Conservation (phyloP, 2,113 vertebrate genomes). For the Dinomys branickii region DNA sequence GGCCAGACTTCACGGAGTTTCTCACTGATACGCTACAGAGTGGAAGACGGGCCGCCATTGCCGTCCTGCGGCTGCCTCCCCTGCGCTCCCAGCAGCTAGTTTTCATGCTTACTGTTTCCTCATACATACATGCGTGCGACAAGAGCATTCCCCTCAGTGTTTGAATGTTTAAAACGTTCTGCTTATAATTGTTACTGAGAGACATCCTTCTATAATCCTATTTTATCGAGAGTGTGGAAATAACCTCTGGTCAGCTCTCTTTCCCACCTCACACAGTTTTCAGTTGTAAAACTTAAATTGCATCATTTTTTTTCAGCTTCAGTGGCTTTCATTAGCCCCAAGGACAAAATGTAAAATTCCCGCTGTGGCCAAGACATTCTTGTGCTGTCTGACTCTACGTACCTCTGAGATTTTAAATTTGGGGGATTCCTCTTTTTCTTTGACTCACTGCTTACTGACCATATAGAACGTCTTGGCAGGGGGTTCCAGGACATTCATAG, state of each 20-base stretch:
- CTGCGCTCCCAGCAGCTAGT: background rate
- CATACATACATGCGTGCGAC: background rate
- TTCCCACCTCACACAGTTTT: background rate
- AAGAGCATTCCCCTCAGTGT: background rate
- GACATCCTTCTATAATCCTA: background rate
- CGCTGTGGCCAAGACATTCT: background rate
- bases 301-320: conserved; percentile 1
- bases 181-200: background rate
- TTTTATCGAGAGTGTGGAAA: background rate
- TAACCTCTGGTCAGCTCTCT: background rate
- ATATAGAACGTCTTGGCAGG: background rate
- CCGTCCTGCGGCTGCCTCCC: background rate
- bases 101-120: background rate
- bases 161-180: background rate
- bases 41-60: background rate
- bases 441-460: background rate
- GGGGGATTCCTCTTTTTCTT: accelerated
- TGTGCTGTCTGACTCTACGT: background rate
- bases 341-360: conserved; percentile 32
- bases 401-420: background rate
- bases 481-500: background rate
- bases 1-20: background rate
- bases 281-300: conserved; percentile 29
- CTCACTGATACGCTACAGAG: background rate
- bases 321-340: background rate